phyloP scores from a whole-genome alignment of 2,797 vertebrate genomes.

The Phrynocephalus guinanensis region DNA sequence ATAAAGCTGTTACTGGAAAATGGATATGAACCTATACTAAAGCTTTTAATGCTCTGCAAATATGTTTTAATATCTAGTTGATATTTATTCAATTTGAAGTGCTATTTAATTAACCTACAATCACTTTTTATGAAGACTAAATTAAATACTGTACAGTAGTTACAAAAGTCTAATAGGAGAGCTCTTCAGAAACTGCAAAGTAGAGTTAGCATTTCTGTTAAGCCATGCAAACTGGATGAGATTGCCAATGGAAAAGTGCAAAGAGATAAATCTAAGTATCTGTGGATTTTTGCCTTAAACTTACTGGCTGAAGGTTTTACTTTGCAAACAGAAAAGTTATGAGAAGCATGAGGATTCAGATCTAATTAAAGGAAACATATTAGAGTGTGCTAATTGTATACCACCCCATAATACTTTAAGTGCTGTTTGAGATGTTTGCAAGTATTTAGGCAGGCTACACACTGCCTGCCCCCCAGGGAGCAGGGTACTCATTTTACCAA shows the following conservation, averaged over 20 bases:
- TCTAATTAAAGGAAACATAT: constrained; percentile 53
- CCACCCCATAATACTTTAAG: no score
- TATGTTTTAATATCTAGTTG: constrained; percentile 64
- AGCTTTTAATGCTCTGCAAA: constrained; percentile 62
- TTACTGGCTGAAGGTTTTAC: constrained; percentile 35
- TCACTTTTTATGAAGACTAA: constrained; percentile 67
- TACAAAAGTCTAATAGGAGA: constrained; percentile 48
- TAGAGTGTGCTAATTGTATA: no score
- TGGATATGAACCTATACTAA: constrained; percentile 61
- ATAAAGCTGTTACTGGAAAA: constrained; percentile 73
- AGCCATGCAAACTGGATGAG: not conserved
- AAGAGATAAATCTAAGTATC: not conserved
- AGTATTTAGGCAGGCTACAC: no score
- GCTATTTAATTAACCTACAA: constrained; percentile 44
- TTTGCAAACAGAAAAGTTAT: constrained; percentile 37
- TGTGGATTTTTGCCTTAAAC: constrained; percentile 6
- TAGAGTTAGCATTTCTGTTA: not conserved
- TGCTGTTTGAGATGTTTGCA: no score
- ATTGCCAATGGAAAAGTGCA: not conserved
- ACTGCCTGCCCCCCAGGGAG: no score
- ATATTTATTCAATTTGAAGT: constrained; percentile 66
- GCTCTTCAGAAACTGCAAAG: constrained; percentile 38
- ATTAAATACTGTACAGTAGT: constrained; percentile 55
- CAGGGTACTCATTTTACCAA: no score
- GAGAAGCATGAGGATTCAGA: constrained; percentile 38